Conservation (phyloP, 2,888 invertebrate species). For the Drosophila borealis region DNA sequence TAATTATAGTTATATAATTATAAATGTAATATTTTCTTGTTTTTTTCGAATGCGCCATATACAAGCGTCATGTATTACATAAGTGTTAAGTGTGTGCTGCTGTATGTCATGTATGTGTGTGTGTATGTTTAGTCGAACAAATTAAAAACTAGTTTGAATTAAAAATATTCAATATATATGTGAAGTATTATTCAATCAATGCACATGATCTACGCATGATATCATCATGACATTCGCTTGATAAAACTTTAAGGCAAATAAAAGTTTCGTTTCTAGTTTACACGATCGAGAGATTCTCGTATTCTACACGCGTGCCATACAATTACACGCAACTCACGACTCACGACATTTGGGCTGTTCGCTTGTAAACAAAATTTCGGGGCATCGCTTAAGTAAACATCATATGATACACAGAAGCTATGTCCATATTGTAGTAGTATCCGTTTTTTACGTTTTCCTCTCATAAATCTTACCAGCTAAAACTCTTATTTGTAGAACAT, state of each 20-base stretch:
- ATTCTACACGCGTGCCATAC: conserved; percentile 42
- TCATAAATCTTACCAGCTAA: conserved; percentile 53
- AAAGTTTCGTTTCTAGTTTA: conserved; percentile 84
- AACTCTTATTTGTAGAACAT: conserved; percentile 70
- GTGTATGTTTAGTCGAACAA: conserved; percentile 42
- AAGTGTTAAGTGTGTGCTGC: conserved; percentile 27
- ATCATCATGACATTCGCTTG: conserved; percentile 52
- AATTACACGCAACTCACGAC: conserved; percentile 14
- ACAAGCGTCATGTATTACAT: conserved; percentile 58
- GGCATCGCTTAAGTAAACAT: conserved; percentile 34
- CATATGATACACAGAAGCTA: conserved; percentile 46
- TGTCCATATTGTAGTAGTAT: conserved; percentile 45
- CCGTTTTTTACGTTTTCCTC: conserved; percentile 17
- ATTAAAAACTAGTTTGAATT: conserved; percentile 46
- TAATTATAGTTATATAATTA: conserved; percentile 19
- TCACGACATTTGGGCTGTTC: conserved; percentile 15
- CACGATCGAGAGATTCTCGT: conserved; percentile 53
- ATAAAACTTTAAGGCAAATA: conserved; percentile 82
- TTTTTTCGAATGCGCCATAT: conserved; percentile 47
- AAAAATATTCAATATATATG: conserved; percentile 37
- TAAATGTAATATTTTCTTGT: background rate
- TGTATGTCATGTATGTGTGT: conserved; percentile 16
- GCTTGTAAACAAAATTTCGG: conserved; percentile 24
- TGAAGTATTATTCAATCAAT: conserved; percentile 46
- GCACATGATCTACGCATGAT: conserved; percentile 21